Percentiles rank a stretch among this genome's conserved stretches.
These are phyloP conservation scores for Megalopta genalis DNA, from an alignment of 1,140 invertebrate genomes.

Conservation along the genomic window DNA sequence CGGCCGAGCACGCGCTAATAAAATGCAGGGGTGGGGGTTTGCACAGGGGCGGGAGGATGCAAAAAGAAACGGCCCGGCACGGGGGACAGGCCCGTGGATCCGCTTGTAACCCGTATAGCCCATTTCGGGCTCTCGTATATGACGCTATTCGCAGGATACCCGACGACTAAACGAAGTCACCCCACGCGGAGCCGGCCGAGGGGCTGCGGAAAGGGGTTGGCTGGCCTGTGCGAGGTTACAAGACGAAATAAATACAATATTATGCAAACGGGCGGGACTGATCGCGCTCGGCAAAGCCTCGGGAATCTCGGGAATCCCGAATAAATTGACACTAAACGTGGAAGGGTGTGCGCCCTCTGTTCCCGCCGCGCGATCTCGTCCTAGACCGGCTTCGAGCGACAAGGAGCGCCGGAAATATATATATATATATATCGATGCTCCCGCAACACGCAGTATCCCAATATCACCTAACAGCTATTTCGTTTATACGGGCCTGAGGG, in stretches of 20 bases:
- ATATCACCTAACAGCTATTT: slow-evolving; percentile 75
- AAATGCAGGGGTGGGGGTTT: neutral
- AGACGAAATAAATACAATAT: slow-evolving; percentile 81
- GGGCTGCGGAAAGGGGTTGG: slow-evolving; percentile 27
- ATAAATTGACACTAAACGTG: slow-evolving; percentile 80
- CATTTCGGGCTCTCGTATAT: slow-evolving; percentile 69
- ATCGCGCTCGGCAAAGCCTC: slow-evolving; percentile 69
- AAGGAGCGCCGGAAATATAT: slow-evolving; percentile 59
- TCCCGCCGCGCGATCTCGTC: slow-evolving; percentile 36
- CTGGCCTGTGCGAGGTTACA: slow-evolving; percentile 70
- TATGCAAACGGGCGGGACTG: slow-evolving; percentile 78
- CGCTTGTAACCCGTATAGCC: slow-evolving; percentile 74
- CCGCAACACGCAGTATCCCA: slow-evolving; percentile 68
- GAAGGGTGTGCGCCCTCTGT: slow-evolving; percentile 51
- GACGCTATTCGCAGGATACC: slow-evolving; percentile 57
- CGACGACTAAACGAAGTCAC: slow-evolving; percentile 60
- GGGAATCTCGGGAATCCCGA: slow-evolving; percentile 79
- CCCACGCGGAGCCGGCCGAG: slow-evolving; percentile 6
- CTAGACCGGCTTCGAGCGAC: slow-evolving; percentile 27
- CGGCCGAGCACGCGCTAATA: slow-evolving; percentile 40
- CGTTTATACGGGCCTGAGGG: slow-evolving; percentile 60
- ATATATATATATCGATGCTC: slow-evolving; percentile 67
- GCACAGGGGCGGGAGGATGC: neutral
- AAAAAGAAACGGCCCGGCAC: neutral
- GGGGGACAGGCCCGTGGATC: slow-evolving; percentile 46